Evolutionary conservation across 2,797 vertebrate species (phyloP).

Genomic region (Urocyon cinereoargenteus): DNA sequence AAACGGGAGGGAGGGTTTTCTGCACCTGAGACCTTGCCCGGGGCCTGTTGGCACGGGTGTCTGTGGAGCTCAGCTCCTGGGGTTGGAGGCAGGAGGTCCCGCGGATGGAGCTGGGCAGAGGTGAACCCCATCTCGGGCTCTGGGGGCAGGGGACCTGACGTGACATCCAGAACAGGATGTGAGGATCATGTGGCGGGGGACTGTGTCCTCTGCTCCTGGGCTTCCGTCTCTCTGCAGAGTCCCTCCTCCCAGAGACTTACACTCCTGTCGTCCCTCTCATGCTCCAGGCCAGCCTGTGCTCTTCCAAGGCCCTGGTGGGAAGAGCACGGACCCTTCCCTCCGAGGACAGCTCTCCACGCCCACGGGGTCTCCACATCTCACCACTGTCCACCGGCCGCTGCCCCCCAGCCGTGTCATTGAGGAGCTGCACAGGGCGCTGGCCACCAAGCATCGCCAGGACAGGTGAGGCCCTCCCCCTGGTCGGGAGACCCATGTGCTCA

Average conservation of each 20-base stretch:
- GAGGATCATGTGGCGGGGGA: conserved; percentile 65
- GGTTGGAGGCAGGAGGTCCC: neutral
- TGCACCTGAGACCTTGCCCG: too few relatives aligned
- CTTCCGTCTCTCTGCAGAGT: conserved; percentile 69
- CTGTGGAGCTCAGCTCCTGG: rapidly evolving
- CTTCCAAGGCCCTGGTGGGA: conserved; percentile 88
- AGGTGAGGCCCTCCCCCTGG: conserved; percentile 87
- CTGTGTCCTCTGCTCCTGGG: neutral
- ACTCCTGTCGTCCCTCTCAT: conserved; percentile 84
- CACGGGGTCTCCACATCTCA: conserved; percentile 94
- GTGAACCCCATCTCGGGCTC: rapidly evolving
- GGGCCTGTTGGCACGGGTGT: rapidly evolving
- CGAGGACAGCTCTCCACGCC: conserved; percentile 92
- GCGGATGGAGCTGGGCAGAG: neutral
- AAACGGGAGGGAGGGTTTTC: neutral
- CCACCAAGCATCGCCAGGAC: conserved; percentile 97
- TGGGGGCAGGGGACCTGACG: neutral
- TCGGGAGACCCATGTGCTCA: rapidly evolving
- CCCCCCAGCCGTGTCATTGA: conserved; percentile 98
- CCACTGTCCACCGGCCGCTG: conserved; percentile 94
- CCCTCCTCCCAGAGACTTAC: conserved; percentile 88
- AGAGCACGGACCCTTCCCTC: conserved; percentile 82
- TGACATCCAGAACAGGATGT: neutral
- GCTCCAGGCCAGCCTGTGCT: conserved; percentile 87
- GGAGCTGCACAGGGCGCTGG: conserved; percentile 97